Conservation (phyloP, 2,113 vertebrate species). For the Bombycilla garrulus region DNA sequence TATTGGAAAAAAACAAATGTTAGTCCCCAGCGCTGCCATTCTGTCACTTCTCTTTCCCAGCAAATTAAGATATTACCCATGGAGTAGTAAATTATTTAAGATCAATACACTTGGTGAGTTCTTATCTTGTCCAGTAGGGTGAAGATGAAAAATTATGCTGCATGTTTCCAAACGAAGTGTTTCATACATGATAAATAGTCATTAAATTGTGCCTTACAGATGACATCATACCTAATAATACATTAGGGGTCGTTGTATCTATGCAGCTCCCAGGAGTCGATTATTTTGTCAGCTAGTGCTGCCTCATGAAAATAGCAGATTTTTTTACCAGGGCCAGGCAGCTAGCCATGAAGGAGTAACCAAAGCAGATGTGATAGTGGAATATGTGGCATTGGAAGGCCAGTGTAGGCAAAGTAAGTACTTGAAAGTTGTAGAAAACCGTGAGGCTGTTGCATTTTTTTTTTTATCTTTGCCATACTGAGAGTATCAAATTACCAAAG, state of each 20-base stretch:
- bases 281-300: slow-evolving; percentile 17
- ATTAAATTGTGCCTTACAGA: not conserved
- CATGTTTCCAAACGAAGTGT: not conserved
- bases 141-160: slow-evolving; percentile 37
- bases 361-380: not conserved
- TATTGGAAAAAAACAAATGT: not conserved
- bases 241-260: not conserved
- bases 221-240: slow-evolving; percentile 38
- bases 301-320: not conserved
- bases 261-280: not conserved
- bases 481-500: not conserved
- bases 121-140: slow-evolving; percentile 18
- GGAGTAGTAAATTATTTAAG: slow-evolving; percentile 29
- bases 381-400: not conserved
- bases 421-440: not conserved
- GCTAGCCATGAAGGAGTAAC: not conserved
- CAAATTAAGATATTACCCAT: slow-evolving; percentile 9
- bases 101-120: slow-evolving; percentile 7
- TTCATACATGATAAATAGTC: slow-evolving; percentile 20
- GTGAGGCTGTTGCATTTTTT: not conserved
- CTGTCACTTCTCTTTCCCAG: slow-evolving; percentile 17
- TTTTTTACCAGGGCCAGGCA: not conserved
- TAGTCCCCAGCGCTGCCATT: not conserved
- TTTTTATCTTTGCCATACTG: not conserved
- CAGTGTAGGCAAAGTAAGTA: not conserved